phyloP scores from a whole-genome alignment of 2,888 invertebrate genomes.

The Laothoe populi region DNA sequence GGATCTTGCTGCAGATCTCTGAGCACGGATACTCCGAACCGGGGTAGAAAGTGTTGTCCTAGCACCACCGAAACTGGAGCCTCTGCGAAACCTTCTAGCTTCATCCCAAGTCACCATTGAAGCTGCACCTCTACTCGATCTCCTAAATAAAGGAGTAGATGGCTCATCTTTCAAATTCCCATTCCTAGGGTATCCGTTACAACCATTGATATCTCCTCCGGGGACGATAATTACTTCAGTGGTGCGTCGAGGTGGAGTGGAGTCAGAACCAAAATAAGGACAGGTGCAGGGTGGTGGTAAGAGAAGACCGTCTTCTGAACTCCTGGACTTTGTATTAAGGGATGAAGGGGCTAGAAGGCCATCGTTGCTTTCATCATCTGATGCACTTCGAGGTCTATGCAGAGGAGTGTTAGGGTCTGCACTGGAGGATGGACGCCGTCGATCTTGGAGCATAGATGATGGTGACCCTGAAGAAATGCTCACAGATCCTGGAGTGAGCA shows the following conservation, averaged over 20 bases:
- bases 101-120: constrained; percentile 92
- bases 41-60: constrained; percentile 86
- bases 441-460: constrained; percentile 76
- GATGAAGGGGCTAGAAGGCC: constrained; percentile 69
- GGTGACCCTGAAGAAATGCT: constrained; percentile 79
- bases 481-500: constrained; percentile 76
- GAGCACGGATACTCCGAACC: constrained; percentile 62
- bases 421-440: constrained; percentile 69
- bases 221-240: constrained; percentile 83
- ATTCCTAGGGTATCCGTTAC: constrained; percentile 69
- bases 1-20: constrained; percentile 66
- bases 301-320: constrained; percentile 80
- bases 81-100: constrained; percentile 85
- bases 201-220: constrained; percentile 78
- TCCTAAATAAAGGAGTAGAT: constrained; percentile 78
- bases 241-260: constrained; percentile 79
- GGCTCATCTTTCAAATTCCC: constrained; percentile 70
- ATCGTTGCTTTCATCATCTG: constrained; percentile 74
- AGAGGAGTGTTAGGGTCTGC: constrained; percentile 65
- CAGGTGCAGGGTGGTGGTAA: constrained; percentile 92
- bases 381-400: constrained; percentile 74
- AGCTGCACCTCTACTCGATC: constrained; percentile 86
- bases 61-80: constrained; percentile 89
- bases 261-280: constrained; percentile 91
- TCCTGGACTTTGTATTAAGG: constrained; percentile 72